Evolutionary conservation across 2,797 vertebrate species (phyloP), one percentile per base, ranked within the genome.

Genomic region (Falco peregrinus): DNA sequence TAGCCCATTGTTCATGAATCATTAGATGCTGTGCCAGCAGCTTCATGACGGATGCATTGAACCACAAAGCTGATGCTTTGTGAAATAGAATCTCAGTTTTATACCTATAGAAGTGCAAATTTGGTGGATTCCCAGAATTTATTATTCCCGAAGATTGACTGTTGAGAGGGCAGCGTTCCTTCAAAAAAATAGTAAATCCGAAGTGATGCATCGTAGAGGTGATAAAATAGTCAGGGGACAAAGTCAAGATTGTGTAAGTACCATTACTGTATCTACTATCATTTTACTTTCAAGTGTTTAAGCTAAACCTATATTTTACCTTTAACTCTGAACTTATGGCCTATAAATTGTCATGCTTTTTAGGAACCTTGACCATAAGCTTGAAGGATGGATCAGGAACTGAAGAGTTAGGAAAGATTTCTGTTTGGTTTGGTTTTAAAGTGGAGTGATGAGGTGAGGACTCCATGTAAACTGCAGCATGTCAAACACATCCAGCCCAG

Each of bases 391-490:
- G 61, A n/a, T 90, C 53, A 37, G 65, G 70, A 76, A 25, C 8
- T 25, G 53, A 54, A 1, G 1, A 60, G 11, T 63, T 63, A 31
- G 68, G 28, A 69, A 56, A 22, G 4, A 9, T 41, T 90, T 93
- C 61, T 33, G 12, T 60, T 63, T 73, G 69, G 5, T 69, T 79
- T 81, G 50, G 17, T 41, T 94, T 83, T 77, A 69, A 43, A 61
- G 61, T 1, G 0, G 50, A 33, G 43, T 16, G 7, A 39, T 60
- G 39, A 37, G 29, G 4, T 60, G 45, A 17, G 13, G 19, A 9
- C 26, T 61, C 39, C 8, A 0, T 18, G 31, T 16, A 37, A 78
- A 3, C 43, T 54, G 51, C 57, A 48, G 57, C 0, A 0, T 54
- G 43, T 56, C 33, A 3, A 19, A 41, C 25, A 3, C 39, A 13